phyloP scores from a whole-genome alignment of 2,113 vertebrate genomes.

The Oplegnathus fasciatus region DNA sequence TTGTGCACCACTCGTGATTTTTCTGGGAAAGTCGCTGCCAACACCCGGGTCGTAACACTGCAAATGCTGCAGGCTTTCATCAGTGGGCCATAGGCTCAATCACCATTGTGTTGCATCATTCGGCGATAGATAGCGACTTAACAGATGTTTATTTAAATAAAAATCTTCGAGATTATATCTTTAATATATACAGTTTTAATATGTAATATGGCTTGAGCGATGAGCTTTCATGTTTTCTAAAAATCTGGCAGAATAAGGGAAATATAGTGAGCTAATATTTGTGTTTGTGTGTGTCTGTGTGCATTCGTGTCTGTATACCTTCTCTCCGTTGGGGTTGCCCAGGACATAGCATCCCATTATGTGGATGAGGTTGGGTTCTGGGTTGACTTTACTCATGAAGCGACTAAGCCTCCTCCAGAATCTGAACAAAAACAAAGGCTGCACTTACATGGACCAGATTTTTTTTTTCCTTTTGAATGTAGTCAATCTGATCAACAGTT shows the following conservation, averaged over 20 bases:
- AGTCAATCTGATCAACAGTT: not conserved
- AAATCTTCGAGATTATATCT: too few species aligned
- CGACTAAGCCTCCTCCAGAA: conserved; percentile 97
- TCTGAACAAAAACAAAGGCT: conserved; percentile 77
- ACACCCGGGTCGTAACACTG: too few species aligned
- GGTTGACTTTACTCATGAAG: conserved; percentile 98
- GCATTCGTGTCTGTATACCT: conserved; percentile 83
- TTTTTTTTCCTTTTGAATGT: not conserved
- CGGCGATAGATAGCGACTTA: too few species aligned
- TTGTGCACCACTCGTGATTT: too few species aligned
- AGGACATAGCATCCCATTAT: conserved; percentile 98
- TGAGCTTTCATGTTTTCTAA: not conserved
- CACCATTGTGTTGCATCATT: too few species aligned
- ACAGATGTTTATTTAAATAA: too few species aligned
- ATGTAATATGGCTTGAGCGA: not conserved
- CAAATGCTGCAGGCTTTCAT: too few species aligned
- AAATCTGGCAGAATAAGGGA: not conserved
- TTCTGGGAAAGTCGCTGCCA: too few species aligned
- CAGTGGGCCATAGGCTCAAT: too few species aligned
- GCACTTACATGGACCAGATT: not conserved
- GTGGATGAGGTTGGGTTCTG: conserved; percentile 95
- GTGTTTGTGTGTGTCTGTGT: not conserved
- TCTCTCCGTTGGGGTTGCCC: conserved; percentile 98
- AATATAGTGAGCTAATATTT: not conserved
- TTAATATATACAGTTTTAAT: not conserved